These are phyloP conservation scores for Oncorhynchus keta DNA, from an alignment of 2,113 vertebrate species.

Conservation along the genomic window DNA sequence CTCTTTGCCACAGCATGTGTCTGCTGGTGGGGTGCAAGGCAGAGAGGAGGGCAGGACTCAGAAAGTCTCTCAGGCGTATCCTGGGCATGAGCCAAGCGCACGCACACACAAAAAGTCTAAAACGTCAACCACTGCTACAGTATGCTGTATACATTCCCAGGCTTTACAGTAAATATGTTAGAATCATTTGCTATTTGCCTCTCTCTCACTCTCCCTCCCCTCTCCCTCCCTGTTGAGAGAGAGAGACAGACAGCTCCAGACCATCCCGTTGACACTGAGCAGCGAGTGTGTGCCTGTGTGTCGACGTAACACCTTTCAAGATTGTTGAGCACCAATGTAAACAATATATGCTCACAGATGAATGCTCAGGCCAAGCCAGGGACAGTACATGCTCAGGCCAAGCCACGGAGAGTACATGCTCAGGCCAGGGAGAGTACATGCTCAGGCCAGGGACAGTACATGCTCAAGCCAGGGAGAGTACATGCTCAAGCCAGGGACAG, in stretches of 20 bases:
- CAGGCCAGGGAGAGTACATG: no score
- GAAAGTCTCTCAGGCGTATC: slow-evolving; percentile 12
- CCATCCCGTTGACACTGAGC: neutral
- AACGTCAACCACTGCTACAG: neutral
- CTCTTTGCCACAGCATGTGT: no score
- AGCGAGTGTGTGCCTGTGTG: slow-evolving; percentile 57
- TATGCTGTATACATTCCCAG: neutral
- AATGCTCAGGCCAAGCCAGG: neutral
- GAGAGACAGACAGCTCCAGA: slow-evolving; percentile 11
- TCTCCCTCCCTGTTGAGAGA: neutral
- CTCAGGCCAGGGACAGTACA: no score
- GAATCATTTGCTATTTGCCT: neutral
- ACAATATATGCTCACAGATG: slow-evolving; percentile 40
- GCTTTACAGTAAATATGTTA: neutral
- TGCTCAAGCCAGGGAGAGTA: no score
- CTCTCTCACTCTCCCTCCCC: no score
- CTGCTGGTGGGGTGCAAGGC: neutral
- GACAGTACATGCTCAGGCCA: no score
- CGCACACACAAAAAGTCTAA: neutral
- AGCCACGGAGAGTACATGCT: no score
- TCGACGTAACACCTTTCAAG: neutral
- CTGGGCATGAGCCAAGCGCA: neutral
- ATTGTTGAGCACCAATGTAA: slow-evolving; percentile 33
- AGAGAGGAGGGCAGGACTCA: slow-evolving; percentile 7
- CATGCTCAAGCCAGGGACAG: no score